Evolutionary conservation across 2,113 vertebrate species (phyloP).

Genomic region (Dendropsophus ebraccatus): DNA sequence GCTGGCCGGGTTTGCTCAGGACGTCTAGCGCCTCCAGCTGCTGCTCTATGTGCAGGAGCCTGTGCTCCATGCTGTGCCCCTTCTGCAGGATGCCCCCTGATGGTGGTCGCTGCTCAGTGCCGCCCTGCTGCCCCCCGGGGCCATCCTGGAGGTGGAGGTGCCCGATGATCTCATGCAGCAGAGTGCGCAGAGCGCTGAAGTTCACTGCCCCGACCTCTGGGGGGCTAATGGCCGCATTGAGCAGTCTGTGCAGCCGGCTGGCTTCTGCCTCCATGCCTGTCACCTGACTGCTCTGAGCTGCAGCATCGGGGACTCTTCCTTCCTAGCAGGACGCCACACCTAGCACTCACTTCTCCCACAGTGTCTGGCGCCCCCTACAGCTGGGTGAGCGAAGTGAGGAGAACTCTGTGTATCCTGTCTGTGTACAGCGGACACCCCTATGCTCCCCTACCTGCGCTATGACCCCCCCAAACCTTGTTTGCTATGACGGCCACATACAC

Average conservation of each 20-base stretch:
- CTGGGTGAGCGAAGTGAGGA: background rate
- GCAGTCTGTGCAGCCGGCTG: conserved; percentile 73
- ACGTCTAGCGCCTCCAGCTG: conserved; percentile 58
- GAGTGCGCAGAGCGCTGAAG: conserved; percentile 75
- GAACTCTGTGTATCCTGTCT: no score
- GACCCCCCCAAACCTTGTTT: no score
- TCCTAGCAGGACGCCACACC: background rate
- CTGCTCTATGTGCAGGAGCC: conserved; percentile 28
- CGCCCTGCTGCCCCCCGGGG: conserved; percentile 58
- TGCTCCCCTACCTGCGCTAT: background rate
- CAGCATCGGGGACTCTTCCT: no score
- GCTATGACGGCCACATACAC: no score
- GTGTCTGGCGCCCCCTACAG: background rate
- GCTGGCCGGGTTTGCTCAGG: background rate
- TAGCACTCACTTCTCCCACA: background rate
- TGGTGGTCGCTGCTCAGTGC: background rate
- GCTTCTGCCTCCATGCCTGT: background rate
- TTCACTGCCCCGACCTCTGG: conserved; percentile 75
- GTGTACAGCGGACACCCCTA: no score
- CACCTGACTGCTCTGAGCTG: background rate
- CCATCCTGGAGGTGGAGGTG: conserved; percentile 70
- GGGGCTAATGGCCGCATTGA: conserved; percentile 75
- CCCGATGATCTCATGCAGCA: conserved; percentile 74
- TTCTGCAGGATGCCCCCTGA: background rate
- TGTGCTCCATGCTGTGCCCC: conserved; percentile 26